Percentiles rank a stretch among this genome's conserved stretches.
Evolutionary conservation across 2,113 vertebrate genomes (phyloP).

Genomic region (Cynocephalus volans): DNA sequence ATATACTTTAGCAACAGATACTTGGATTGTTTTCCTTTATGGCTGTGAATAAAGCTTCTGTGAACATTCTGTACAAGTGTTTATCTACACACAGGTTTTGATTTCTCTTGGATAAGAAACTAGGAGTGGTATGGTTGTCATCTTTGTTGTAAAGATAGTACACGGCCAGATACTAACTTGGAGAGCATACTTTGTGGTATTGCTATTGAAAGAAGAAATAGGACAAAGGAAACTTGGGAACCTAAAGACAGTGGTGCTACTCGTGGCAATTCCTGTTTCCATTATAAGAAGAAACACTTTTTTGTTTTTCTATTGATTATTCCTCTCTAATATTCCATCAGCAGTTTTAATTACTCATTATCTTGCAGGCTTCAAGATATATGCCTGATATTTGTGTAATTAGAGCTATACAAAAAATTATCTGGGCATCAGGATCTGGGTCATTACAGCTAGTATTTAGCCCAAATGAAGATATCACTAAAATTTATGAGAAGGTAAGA

Average conservation of each 20-base stretch:
- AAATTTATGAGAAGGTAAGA: constrained; percentile 98
- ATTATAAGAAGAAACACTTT: neutral
- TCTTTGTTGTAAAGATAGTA: constrained; percentile 3
- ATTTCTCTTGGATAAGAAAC: constrained; percentile 36
- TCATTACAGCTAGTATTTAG: constrained; percentile 98
- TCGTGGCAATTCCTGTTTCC: neutral
- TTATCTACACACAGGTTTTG: neutral
- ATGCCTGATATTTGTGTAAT: constrained; percentile 99
- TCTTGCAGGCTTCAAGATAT: constrained; percentile 97
- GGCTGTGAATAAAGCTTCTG: constrained; percentile 16
- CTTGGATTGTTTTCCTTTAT: neutral
- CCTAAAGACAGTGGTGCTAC: neutral
- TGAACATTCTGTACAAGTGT: constrained; percentile 17
- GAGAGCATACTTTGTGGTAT: neutral
- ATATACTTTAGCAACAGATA: neutral
- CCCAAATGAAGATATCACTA: constrained; percentile 98
- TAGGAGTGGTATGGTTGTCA: neutral
- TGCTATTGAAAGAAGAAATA: neutral
- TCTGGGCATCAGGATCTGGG: constrained; percentile 99
- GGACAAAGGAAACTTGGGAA: neutral
- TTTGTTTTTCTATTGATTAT: constrained; percentile 55
- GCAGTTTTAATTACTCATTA: constrained; percentile 84
- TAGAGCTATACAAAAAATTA: constrained; percentile 98
- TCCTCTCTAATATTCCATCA: constrained; percentile 44
- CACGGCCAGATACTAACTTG: neutral